Base-by-base conservation (phyloP, 2,797 vertebrate species). In the Tragelaphus oryx region DNA sequence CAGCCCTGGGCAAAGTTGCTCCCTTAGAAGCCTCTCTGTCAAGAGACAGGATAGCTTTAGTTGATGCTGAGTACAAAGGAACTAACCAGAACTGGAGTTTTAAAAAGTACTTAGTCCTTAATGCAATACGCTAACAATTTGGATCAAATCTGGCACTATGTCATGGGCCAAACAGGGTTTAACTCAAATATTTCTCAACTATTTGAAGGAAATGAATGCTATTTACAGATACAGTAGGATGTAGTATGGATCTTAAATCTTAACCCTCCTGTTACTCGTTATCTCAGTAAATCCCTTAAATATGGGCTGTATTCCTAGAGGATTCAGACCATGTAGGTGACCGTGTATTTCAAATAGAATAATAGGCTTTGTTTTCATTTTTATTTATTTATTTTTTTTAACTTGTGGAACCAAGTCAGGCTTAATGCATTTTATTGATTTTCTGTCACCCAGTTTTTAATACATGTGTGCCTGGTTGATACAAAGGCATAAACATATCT, bases 371-470 rank as follows among this genome's bases (percentile, higher is more conserved):
- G 26, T 33, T 96, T 44, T 90, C 28, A 52, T 78, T 65, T 89
- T 75, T 41, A 86, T 57, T 46, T 46, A 75, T 89, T 84, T 83
- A 48, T 93, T 76, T 83, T 75, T 75, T 75, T 91, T 82, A 92
- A 96, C 52, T 65, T n/a, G 52, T 50, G 62, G 28, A 96, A 97
- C 95, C 95, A 93, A 98, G 95, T 94, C 95, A 94, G 91, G 24
- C 52, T 97, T 98, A 98, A 98, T 98, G 97, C 98, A 96, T 98
- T 98, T 98, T 98, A 98, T 98, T 97, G 98, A 98, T 98, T 98
- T 98, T 95, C 97, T 98, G 97, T 98, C 97, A 97, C 60, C 48
- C 95, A 90, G 96, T 97, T 98, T 98, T 98, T 98, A 98, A 97
- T 98, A 91, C 78, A 50, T 8, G 86, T 95, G 93, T 95, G 78